phyloP scores from a whole-genome alignment of 2,113 vertebrate species.

The Climacteris rufus region DNA sequence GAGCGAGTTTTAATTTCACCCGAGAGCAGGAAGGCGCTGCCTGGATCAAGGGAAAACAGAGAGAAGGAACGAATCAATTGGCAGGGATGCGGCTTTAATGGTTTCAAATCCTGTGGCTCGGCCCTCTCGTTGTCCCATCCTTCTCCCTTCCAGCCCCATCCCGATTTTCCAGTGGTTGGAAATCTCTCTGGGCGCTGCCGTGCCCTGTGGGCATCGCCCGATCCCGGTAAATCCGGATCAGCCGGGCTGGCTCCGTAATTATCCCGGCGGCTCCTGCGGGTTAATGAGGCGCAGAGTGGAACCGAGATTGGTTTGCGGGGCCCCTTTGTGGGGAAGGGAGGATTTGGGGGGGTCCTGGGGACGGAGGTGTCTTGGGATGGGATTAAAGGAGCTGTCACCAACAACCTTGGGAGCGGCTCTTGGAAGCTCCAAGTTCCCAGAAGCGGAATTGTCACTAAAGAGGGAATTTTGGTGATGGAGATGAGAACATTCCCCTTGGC shows the following conservation, averaged over 20 bases:
- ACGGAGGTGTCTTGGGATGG: not conserved
- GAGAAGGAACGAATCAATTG: not conserved
- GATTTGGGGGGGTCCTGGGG: not conserved
- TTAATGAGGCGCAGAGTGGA: not conserved
- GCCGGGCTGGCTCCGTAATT: not conserved
- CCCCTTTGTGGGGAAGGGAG: not conserved
- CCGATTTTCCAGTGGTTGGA: not conserved
- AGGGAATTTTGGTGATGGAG: not conserved
- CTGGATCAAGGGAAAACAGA: not conserved
- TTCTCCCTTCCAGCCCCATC: not conserved
- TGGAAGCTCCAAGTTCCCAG: not conserved
- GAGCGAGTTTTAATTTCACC: not conserved
- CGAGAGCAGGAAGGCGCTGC: too few species aligned
- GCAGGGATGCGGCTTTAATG: not conserved
- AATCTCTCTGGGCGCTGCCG: not conserved
- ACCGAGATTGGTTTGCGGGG: not conserved
- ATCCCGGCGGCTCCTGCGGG: not conserved
- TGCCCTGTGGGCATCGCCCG: not conserved
- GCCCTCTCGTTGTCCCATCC: not conserved
- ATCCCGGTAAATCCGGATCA: slow-evolving; percentile 29
- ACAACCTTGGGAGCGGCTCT: not conserved
- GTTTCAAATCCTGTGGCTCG: not conserved
- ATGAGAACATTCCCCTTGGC: not conserved
- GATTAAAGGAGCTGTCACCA: not conserved
- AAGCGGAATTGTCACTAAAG: not conserved